Base-by-base conservation (phyloP, 1,140 invertebrate species). In the Drosophila triauraria region DNA sequence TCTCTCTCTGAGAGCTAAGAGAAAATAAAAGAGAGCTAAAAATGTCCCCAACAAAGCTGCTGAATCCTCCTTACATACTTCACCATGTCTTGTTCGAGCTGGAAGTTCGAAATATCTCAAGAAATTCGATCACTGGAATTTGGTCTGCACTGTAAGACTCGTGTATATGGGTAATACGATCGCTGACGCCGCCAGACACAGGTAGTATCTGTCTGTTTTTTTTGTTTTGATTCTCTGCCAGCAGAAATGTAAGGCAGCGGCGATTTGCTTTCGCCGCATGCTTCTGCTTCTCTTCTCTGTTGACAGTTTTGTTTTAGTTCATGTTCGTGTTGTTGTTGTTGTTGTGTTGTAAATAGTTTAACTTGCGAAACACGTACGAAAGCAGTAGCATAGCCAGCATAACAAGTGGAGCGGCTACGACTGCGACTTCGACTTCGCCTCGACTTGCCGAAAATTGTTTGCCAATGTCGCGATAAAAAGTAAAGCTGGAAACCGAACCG, bases 391-490 rank as follows among this genome's bases (percentile, higher is more conserved):
- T 50, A 64, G 60, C 77, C 72, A 68, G 84, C 84, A 87, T 87
- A 88, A 64, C 84, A 87, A 87, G 83, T 87, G 83, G 80, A 88
- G 83, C 83, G 84, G 4, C 78, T n/a, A 32, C 68, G 32, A 44
- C 44, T 54, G 38, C 77, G 63, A 78, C 47, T 51, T 5, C 35
- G 59, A 54, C 25, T 62, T 70, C 10, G 53, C 53, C 53, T 76
- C 27, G 57, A 50, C 61, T 54, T 32, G 75, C 74, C 64, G 64
- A 61, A 88, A 88, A 84, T 74, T 78, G 84, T 88, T 88, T 88
- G 83, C 84, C 83, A 87, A 87, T 87, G 83, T 87, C 83, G 77
- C 84, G 84, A 84, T 87, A 85, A 78, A 80, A 69, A 75, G 68
- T 75, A 67, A 70, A 63, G 50, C 35, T 63, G 60, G 69, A 67